Percentiles rank a stretch among this genome's conserved stretches.
phyloP scores from a whole-genome alignment of 2,113 vertebrate species.

The Crotophaga sulcirostris region DNA sequence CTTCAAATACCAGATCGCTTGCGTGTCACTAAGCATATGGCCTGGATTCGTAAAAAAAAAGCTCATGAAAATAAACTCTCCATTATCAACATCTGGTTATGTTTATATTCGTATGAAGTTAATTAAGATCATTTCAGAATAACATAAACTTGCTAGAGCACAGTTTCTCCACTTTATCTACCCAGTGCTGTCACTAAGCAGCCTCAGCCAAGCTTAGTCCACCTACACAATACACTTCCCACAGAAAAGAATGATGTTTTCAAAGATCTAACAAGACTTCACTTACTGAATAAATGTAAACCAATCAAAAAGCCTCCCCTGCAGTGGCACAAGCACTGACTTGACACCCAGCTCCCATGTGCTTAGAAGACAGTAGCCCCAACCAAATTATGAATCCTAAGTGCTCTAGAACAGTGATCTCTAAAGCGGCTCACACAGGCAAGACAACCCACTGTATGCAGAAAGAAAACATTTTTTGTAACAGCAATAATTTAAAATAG shows the following conservation, averaged over 20 bases:
- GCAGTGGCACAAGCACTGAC: background rate
- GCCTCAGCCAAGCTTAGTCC: background rate
- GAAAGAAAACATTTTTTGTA: background rate
- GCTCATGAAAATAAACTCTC: rapidly evolving
- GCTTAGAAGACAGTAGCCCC: background rate
- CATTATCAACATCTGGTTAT: background rate
- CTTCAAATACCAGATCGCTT: background rate
- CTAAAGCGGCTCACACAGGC: rapidly evolving
- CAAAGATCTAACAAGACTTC: background rate
- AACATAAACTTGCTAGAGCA: background rate
- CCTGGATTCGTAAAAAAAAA: background rate
- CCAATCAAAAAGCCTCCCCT: background rate
- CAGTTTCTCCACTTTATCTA: too few relatives aligned
- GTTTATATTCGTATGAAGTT: background rate
- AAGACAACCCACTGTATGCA: background rate
- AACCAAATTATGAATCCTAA: background rate
- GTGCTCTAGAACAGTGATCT: background rate
- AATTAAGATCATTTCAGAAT: background rate
- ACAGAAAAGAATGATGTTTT: background rate
- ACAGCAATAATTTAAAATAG: background rate
- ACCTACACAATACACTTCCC: background rate
- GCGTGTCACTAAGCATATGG: too few relatives aligned
- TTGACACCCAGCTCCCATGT: background rate
- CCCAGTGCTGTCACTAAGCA: background rate
- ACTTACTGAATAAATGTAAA: background rate